Base-by-base conservation (phyloP, 2,888 invertebrate species). In the Odontocolon sp. region DNA sequence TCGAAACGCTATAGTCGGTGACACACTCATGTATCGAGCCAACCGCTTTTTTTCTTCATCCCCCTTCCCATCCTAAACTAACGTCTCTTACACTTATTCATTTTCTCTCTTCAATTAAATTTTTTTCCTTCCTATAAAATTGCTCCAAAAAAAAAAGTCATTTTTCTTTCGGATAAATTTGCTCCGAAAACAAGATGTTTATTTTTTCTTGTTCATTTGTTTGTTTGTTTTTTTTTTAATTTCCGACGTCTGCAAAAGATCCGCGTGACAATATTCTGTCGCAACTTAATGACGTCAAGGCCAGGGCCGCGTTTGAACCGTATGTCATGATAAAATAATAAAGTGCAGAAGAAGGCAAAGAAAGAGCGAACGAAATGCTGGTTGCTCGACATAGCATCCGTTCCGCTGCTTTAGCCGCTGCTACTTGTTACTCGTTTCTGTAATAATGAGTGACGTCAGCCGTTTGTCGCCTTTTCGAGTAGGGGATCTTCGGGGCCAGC, bases 361-460 rank as follows among this genome's bases (percentile, higher is more conserved):
- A 45, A 31, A 42, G 8, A 14, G 23, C 50, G 26, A 16, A 42
- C 3, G 28, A 18, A 31, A 4, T 9, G 16, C 36, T 18, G 26
- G 59, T 66, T 66, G 47, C 52, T 31, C 63, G 59, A 47, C 33
- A 31, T 28, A 57, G 38, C 75, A 66, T 64, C 70, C 75, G 75
- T 45, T 61, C 45, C 64, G 50, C 21, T 36, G 50, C 63, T 70
- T 52, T 63, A 36, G 33, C 47, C 71, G 33, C n/a, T 18, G 9
- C 45, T n/a, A 45, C 45, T 21, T 50, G 26, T 26, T 14, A 26
- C 47, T 3, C 38, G 80, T 80, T 82, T 78, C 80, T 80, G 14
- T 82, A 81, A 82, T 83, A 81, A 80, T 72, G 82, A 82, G 78
- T 84, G 81, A 77, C 85, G 85, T 86, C 85, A 86, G 76, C 78